Base-by-base conservation (phyloP, 35 echinoderm and acorn worm species). In the Chiridota heheva region DNA sequence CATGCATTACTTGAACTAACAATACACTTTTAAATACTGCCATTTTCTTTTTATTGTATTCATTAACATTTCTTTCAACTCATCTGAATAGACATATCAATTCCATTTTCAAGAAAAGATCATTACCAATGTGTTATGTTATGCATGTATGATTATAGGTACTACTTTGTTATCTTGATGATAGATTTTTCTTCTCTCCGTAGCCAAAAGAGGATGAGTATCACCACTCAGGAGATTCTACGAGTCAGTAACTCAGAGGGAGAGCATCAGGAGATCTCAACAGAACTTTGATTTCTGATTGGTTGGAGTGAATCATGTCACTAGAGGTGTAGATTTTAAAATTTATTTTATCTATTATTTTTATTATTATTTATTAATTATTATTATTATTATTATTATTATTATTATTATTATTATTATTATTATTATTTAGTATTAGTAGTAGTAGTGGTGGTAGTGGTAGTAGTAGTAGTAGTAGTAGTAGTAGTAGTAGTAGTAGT, bases 191-290 rank as follows among this genome's bases (percentile, higher is more conserved):
- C n/a, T 60, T 10, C 58, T 48, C n/a, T 51, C 22, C 29, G 44
- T 41, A 85, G 82, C 37, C 61, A 72, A 22, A 85, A 85, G 51
- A 85, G 82, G 40, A 85, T 85, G 82, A 85, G 82, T 32, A 45
- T 85, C 10, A 85, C 82, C 25, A 85, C 82, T 34, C 69, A 75
- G 29, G 82, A 85, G 69, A 85, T 85, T 29, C 55, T 85, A 1
- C 32, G 82, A 33, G 82, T 85, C n/a, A 85, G 82, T 56, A 70
- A 71, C 39, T 85, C 82, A 27, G 42, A 36, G 61, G 82, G 82
- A 5, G 67, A 75, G n/a, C 70, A 85, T 44, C 82, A 36, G 34
- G 70, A 85, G 30, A 41, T 85, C 17, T 26, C 75, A 40, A 85
- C 82, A n/a, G 82, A 85, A 40, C 82, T 85, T 35, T 85, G 56